A percentile compares a stretch with the other conserved stretches of the same genome.
These are phyloP conservation scores for Zeus faber DNA, from an alignment of 2,113 vertebrate species.

Conservation along the genomic window DNA sequence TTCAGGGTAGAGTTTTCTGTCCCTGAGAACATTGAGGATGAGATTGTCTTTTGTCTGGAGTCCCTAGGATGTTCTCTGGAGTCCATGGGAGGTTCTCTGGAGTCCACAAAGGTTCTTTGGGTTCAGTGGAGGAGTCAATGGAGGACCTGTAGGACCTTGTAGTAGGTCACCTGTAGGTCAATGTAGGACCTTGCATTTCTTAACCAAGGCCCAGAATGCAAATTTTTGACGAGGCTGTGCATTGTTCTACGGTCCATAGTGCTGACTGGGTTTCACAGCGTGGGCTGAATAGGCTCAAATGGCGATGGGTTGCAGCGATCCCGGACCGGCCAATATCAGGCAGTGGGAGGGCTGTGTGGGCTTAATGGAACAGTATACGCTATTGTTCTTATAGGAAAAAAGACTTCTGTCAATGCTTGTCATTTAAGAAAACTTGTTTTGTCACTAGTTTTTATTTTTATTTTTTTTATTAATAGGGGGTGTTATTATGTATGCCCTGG, in stretches of 20 bases:
- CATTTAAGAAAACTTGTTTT: slow-evolving; percentile 10
- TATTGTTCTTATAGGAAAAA: slow-evolving; percentile 33
- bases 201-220: slow-evolving; percentile 40
- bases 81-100: no score
- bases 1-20: no score
- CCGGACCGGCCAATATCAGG: not conserved
- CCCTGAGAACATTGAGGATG: no score
- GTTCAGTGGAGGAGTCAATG: no score
- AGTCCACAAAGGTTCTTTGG: no score
- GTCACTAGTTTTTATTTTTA: not conserved
- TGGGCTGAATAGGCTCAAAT: slow-evolving; percentile 29
- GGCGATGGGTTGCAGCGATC: slow-evolving; percentile 22
- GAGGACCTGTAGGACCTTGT: not conserved
- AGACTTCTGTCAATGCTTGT: slow-evolving; percentile 4
- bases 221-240: slow-evolving; percentile 19
- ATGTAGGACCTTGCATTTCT: slow-evolving; percentile 36
- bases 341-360: slow-evolving; percentile 39
- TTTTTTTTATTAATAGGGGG: slow-evolving; percentile 1
- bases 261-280: slow-evolving; percentile 28
- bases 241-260: slow-evolving; percentile 42
- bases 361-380: slow-evolving; percentile 25
- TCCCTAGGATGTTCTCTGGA: no score
- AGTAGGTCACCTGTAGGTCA: slow-evolving; percentile 23
- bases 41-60: no score
- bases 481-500: slow-evolving; percentile 1